Percentiles rank a stretch among this genome's conserved stretches.
Evolutionary conservation across 2,113 vertebrate species (phyloP).

Genomic region (Ginglymostoma cirratum): DNA sequence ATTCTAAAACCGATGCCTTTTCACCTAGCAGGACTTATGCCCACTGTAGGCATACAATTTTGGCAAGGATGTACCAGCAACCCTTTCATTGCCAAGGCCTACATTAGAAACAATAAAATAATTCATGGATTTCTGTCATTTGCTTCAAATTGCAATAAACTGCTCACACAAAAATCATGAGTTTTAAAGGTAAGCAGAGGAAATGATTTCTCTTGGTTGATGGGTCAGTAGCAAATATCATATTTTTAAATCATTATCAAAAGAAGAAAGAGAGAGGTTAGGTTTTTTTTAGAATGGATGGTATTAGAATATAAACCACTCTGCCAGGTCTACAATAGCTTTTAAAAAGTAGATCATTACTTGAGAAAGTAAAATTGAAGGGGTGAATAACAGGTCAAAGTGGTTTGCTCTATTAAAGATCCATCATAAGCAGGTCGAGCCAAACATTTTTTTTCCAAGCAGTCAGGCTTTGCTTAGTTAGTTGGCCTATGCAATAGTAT

Average conservation of each 20-base stretch:
- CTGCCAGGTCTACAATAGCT: neutral
- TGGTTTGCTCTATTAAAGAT: conserved; percentile 10
- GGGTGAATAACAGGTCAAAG: neutral
- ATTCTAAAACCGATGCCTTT: neutral
- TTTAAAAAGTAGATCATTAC: neutral
- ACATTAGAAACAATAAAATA: neutral
- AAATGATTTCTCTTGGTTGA: neutral
- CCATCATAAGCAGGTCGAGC: neutral
- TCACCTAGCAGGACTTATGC: neutral
- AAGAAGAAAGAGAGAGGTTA: neutral
- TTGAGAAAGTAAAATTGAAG: neutral
- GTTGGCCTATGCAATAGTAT: neutral
- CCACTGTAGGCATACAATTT: neutral
- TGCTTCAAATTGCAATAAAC: neutral
- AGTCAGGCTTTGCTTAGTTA: neutral
- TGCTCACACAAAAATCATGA: neutral
- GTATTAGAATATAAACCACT: neutral
- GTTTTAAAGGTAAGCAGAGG: neutral
- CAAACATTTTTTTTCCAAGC: neutral
- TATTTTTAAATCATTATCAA: conserved; percentile 4
- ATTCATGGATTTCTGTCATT: neutral
- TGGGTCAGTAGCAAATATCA: neutral
- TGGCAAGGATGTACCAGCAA: neutral
- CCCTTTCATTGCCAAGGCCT: neutral
- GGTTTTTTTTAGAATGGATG: neutral